Evolutionary conservation across 2,888 invertebrate species (phyloP), one percentile per base, ranked within the genome.

Genomic region (Hypomecis punctinalis): DNA sequence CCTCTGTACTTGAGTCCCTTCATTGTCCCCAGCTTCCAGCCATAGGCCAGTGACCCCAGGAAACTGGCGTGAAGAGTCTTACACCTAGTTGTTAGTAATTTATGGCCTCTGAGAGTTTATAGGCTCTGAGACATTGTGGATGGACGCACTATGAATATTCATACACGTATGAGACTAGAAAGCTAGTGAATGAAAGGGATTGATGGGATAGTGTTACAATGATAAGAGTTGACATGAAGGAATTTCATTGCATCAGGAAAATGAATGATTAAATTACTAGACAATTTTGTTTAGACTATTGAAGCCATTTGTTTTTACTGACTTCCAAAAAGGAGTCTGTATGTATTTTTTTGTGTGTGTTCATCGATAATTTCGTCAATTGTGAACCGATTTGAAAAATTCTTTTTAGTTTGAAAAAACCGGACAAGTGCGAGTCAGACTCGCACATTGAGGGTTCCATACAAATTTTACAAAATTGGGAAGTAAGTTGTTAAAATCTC

Each of bases 21-120:
- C 65, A 67, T 82, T 84, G 88, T 85, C 84, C 82, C 83, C 84
- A 73, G 77, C 84, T 82, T 82, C 82, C 83, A 82, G 83, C 73
- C 23, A 23, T 3, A 75, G 87, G 81, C 84, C 85, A 77, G 66
- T 74, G 88, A 86, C 83, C 89, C 72, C 66, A 52, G 71, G 67
- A 72, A 74, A 72, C 70, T 73, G 78, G 73, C 74, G 72, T 75
- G 75, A 75, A 78, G 82, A 82, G 81, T 80, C 80, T 79, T 78
- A 80, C 84, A 84, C 83, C 82, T 82, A 73, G 79, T 82, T 78
- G 74, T 72, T 74, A 74, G 78, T 82, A 81, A 81, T 84, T 82
- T 86, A 86, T 85, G 78, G 71, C 79, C 48, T 54, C 67, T 66
- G 56, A 69, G 67, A 63, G 70, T 70, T 78, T 73, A 63, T 59